phyloP scores from a whole-genome alignment of 2,888 invertebrate species.

The Ferdinandea cuprea region DNA sequence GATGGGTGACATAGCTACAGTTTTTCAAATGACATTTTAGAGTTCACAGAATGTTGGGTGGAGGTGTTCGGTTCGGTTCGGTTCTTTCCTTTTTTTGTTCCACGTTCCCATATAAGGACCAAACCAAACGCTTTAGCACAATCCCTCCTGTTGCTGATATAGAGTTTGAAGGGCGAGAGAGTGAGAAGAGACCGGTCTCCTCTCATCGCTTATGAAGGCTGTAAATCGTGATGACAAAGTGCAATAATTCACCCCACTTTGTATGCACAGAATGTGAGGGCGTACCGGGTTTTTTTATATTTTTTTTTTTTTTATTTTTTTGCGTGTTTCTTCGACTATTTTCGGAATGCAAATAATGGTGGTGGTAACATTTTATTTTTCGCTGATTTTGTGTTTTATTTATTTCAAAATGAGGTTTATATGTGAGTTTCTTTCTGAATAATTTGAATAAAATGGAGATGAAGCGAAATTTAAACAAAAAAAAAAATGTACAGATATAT shows the following conservation, averaged over 20 bases:
- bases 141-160: slow-evolving; percentile 37
- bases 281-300: slow-evolving; percentile 21
- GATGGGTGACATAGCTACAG: slow-evolving; percentile 6
- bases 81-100: not conserved
- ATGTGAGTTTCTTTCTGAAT: not conserved
- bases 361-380: slow-evolving; percentile 11
- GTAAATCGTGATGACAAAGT: slow-evolving; percentile 60
- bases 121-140: not conserved
- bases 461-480: slow-evolving; percentile 28
- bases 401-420: slow-evolving; percentile 3
- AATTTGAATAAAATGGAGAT: slow-evolving; percentile 60
- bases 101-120: not conserved
- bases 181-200: not conserved
- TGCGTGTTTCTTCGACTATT: slow-evolving; percentile 12
- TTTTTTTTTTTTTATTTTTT: slow-evolving; percentile 19
- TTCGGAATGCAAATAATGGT: slow-evolving; percentile 38
- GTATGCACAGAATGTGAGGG: slow-evolving; percentile 41
- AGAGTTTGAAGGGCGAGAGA: not conserved
- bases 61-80: too few species aligned
- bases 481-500: not conserved
- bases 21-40: slow-evolving; percentile 30
- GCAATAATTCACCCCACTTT: slow-evolving; percentile 63
- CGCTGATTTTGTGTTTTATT: slow-evolving; percentile 38
- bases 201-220: slow-evolving; percentile 20
- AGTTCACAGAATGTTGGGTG: slow-evolving; percentile 36